Conservation (phyloP, 1,140 invertebrate species). For the Lanistes nyassanus region DNA sequence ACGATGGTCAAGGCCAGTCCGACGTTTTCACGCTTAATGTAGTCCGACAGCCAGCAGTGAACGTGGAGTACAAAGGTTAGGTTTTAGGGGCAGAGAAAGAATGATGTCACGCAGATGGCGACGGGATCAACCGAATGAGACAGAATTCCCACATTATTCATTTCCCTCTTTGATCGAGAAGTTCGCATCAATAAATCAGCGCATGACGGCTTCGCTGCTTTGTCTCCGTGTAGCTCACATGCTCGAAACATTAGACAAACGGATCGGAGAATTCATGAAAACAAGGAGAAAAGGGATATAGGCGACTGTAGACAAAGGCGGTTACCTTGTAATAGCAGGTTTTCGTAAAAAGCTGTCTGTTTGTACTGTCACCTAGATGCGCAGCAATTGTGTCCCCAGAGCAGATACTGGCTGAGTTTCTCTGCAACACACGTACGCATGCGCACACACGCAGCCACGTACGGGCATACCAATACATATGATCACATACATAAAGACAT, state of each 20-base stretch:
- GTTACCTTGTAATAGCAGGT: constrained; percentile 87
- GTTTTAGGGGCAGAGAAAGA: constrained; percentile 9
- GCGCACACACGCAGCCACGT: neutral
- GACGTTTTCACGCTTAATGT: too few relatives aligned
- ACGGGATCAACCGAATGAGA: constrained; percentile 4
- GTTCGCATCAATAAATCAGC: too few relatives aligned
- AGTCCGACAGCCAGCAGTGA: too few relatives aligned
- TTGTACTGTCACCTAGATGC: constrained; percentile 76
- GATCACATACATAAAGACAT: constrained; percentile 23
- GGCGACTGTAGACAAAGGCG: neutral
- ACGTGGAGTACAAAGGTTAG: too few relatives aligned
- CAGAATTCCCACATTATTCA: too few relatives aligned
- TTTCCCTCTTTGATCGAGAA: too few relatives aligned
- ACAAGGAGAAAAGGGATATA: too few relatives aligned
- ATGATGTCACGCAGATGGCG: neutral
- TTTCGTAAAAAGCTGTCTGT: constrained; percentile 83
- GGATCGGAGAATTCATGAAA: too few relatives aligned
- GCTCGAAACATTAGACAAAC: too few relatives aligned
- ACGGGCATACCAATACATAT: constrained; percentile 18
- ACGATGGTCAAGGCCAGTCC: too few relatives aligned
- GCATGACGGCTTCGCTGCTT: too few relatives aligned
- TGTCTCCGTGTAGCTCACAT: too few relatives aligned
- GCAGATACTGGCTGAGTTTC: constrained; percentile 48
- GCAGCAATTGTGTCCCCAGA: constrained; percentile 79
- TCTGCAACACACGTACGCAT: constrained; percentile 34